phyloP scores from a whole-genome alignment of 2,797 vertebrate species.

The Distichodus sexfasciatus region DNA sequence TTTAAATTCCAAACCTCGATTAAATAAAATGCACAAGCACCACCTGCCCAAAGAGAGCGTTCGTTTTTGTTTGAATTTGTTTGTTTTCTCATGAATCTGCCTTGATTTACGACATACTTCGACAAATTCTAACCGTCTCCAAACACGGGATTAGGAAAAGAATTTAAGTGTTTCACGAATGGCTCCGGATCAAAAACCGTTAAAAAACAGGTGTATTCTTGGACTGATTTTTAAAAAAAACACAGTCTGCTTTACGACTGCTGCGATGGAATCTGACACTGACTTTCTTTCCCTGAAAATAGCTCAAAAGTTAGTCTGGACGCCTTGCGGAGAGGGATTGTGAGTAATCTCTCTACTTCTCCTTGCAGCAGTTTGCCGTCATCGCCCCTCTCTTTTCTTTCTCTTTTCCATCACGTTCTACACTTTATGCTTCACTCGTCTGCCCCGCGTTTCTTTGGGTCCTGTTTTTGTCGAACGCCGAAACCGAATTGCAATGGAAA shows the following conservation, averaged over 20 bases:
- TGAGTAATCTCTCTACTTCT: not conserved
- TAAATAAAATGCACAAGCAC: conserved; percentile 14
- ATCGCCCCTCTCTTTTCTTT: too few species aligned
- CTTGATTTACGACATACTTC: conserved; percentile 41
- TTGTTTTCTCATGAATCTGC: conserved; percentile 40
- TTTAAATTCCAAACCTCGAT: not conserved
- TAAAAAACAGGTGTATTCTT: conserved; percentile 2
- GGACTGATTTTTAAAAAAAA: not conserved
- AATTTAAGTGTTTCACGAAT: conserved; percentile 21
- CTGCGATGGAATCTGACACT: too few species aligned
- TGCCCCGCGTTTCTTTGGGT: conserved; percentile 57
- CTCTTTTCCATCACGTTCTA: conserved; percentile 21
- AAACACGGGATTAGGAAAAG: conserved; percentile 6
- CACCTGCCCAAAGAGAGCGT: not conserved
- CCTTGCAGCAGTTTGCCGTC: not conserved
- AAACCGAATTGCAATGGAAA: conserved; percentile 55
- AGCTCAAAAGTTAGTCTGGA: too few species aligned
- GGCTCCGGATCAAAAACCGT: conserved; percentile 5
- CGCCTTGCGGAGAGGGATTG: not conserved
- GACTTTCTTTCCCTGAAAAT: not conserved
- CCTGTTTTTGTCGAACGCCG: conserved; percentile 53
- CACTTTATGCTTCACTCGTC: conserved; percentile 35
- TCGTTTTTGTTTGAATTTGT: conserved; percentile 26
- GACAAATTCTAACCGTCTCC: conserved; percentile 41
- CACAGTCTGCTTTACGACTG: too few species aligned